Evolutionary conservation across 2,888 invertebrate species (phyloP), one percentile per base, ranked within the genome.

Genomic region (Andrena bicolor): DNA sequence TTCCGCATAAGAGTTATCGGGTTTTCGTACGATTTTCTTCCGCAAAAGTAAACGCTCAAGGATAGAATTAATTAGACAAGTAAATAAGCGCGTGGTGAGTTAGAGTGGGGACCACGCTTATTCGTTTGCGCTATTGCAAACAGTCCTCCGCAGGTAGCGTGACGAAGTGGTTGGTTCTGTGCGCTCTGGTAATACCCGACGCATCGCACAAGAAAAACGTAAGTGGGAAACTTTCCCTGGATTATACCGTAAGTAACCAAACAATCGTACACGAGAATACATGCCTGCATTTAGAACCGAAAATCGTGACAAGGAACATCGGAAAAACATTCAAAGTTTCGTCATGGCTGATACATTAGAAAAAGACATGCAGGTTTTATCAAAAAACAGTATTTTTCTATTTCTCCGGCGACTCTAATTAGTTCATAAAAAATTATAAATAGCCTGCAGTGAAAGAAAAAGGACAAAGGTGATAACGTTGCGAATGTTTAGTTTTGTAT

Each of bases 11-110:
- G 28, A 32, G 16, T 35, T 32, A 41, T 7, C 6, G 35, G 1
- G 23, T 20, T 41, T 23, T 4, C 2, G 49, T 16, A 26, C n/a
- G 0, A 56, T 41, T 49, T n/a, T 49, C 23, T 64, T 4, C 26
- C 30, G 13, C 16, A 26, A 16, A 16, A 20, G 16, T 5, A 23
- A 16, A 26, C 26, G 2, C 13, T n/a, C 70, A 71, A 65, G 71
- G 61, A 28, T 63, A 48, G 23, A 78, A 63, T 78, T 78, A 68
- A 78, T 80, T 80, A 16, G 7, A 41, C 1, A 10, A 32, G 32
- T 49, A 32, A 77, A 68, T 63, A 23, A 68, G 63, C 68, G 41
- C 32, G 51, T 26, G 72, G 35, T 16, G 3, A 13, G 23, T 30
- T 16, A 30, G 72, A 61, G 60, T 23, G 23, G 61, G 30, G 23